These are phyloP conservation scores for Oncopeltus fasciatus DNA, from an alignment of 1,140 invertebrate genomes.

Conservation along the genomic window DNA sequence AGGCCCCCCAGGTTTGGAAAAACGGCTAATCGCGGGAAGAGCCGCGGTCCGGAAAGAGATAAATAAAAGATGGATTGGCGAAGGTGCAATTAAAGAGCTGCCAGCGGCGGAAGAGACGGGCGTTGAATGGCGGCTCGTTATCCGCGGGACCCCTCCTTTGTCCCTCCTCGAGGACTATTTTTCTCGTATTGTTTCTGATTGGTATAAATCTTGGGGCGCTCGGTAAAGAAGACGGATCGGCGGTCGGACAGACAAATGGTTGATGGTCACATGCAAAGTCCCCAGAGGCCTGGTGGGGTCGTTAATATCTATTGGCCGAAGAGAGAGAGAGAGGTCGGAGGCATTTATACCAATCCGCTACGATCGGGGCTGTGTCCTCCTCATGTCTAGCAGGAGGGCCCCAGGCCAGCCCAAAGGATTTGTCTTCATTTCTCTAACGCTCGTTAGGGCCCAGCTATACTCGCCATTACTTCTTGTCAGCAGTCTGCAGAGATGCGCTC, in stretches of 20 bases:
- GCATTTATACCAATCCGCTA: slow-evolving; percentile 13
- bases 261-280: not conserved
- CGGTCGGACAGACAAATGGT: not conserved
- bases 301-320: slow-evolving; percentile 8
- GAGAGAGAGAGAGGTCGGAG: not conserved
- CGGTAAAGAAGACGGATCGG: not conserved
- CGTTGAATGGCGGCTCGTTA: not conserved
- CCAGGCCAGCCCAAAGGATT: too few relatives aligned
- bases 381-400: too few relatives aligned
- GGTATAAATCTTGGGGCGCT: slow-evolving; percentile 8
- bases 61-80: not conserved
- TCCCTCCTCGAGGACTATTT: not conserved
- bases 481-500: too few relatives aligned
- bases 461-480: too few relatives aligned
- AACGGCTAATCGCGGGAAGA: not conserved
- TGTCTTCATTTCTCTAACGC: too few relatives aligned
- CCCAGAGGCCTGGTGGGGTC: not conserved
- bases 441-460: too few relatives aligned
- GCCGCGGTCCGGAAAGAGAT: too few relatives aligned
- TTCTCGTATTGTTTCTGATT: slow-evolving; percentile 15
- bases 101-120: too few relatives aligned
- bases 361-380: too few relatives aligned
- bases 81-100: not conserved
- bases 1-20: too few relatives aligned
- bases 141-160: not conserved